Conservation (phyloP, 1,140 invertebrate genomes). For the Achatina immaculata region DNA sequence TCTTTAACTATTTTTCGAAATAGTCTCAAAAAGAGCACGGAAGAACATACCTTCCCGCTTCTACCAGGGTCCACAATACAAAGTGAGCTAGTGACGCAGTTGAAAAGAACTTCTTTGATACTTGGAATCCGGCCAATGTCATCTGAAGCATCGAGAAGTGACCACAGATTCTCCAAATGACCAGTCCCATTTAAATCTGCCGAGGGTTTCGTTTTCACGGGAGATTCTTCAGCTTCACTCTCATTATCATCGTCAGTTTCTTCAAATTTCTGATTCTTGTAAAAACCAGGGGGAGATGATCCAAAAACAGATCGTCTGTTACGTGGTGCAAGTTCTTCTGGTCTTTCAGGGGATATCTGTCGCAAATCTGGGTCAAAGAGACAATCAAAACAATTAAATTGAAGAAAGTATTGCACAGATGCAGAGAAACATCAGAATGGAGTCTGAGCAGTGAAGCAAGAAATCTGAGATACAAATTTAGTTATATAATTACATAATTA, state of each 20-base stretch:
- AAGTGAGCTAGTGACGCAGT: conserved; percentile 25
- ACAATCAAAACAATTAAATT: too few species aligned
- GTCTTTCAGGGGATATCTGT: not conserved
- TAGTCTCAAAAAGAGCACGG: not conserved
- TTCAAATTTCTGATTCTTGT: not conserved
- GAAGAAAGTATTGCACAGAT: too few species aligned
- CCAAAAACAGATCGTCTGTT: conserved; percentile 29
- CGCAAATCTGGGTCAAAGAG: conserved; percentile 1
- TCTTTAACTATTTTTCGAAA: too few species aligned
- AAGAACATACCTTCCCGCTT: conserved; percentile 25
- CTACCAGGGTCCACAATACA: conserved; percentile 18
- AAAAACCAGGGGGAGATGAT: conserved; percentile 9
- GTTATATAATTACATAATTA: too few species aligned
- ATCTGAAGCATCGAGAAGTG: conserved; percentile 6
- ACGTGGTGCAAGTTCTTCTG: not conserved
- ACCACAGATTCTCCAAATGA: not conserved
- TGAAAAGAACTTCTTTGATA: conserved; percentile 30
- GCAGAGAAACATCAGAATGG: too few species aligned
- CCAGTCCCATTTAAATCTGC: not conserved
- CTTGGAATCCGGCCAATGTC: not conserved
- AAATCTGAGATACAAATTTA: too few species aligned
- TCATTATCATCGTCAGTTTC: not conserved
- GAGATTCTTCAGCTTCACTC: not conserved
- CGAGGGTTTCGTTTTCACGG: not conserved
- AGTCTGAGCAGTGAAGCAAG: too few species aligned